Evolutionary conservation across 2,797 vertebrate species (phyloP), one percentile per base, ranked within the genome.

Genomic region (Cichlasoma orientale): DNA sequence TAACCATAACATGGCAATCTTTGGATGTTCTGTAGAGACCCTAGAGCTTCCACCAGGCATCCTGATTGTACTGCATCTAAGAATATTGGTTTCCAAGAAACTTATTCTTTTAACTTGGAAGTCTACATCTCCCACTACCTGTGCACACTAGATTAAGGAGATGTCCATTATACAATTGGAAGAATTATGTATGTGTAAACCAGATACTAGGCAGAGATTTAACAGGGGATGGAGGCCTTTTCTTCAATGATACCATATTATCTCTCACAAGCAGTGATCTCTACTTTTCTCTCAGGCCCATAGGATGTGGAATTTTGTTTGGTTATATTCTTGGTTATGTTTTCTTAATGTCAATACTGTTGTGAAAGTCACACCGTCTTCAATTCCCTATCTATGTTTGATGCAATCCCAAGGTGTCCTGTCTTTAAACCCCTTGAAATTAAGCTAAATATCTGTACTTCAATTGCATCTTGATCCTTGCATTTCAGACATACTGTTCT

Each of bases 251-350:
- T 61, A 38, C n/a, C 58, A 61, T 5, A 38, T 9, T 5, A 38
- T 9, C n/a, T 23, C n/a, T 61, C 38, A 38, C 33, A 61, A 61
- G 58, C 58, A 38, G 33, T 38, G 6, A 61, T 61, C 33, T 38
- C n/a, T 33, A 58, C 19, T 33, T 58, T 33, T 12, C 38, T 61
- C 0, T 61, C 0, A 1, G 33, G 3, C 12, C 33, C 12, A 38
- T 38, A 38, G 21, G n/a, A 61, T 38, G 58, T 0, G 0, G 38
- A 61, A 23, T 38, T 61, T 12, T 61, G 36, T 59, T 59, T 61
- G 21, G 12, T 59, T 61, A 61, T 38, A 61, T 23, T 16, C 2
- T 9, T 61, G 58, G 38, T 38, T 13, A 38, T 12, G 33, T 0
- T 61, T 61, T 1, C 36, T 63, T 63, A 38, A 11, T 38, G 10